Evolutionary conservation across 2,888 invertebrate species (phyloP).

Genomic region (Drosophila paramelanica): DNA sequence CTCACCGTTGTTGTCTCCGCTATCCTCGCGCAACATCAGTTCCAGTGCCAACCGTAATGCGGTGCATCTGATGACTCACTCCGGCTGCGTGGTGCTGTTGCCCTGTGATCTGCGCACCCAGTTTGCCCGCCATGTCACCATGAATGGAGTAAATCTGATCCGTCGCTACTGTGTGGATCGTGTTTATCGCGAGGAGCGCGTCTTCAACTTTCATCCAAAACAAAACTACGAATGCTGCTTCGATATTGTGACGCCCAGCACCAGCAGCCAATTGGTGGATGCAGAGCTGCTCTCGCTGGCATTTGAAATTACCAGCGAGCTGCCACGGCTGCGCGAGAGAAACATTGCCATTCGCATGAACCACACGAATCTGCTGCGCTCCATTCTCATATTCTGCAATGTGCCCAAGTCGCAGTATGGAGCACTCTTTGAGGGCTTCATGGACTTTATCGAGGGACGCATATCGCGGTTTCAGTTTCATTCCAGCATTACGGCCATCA

Average conservation of each 20-base stretch:
- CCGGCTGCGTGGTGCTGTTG: constrained; percentile 92
- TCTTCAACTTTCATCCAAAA: constrained; percentile 93
- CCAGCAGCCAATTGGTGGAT: constrained; percentile 91
- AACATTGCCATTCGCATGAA: constrained; percentile 91
- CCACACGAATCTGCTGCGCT: constrained; percentile 91
- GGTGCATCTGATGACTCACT: constrained; percentile 94
- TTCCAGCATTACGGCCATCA: constrained; percentile 88
- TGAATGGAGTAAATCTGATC: constrained; percentile 91
- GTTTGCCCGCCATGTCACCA: constrained; percentile 93
- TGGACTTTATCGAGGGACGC: constrained; percentile 86
- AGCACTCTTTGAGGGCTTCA: constrained; percentile 79
- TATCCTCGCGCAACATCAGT: constrained; percentile 85
- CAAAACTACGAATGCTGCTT: constrained; percentile 96
- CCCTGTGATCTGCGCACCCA: constrained; percentile 93
- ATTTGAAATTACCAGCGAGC: constrained; percentile 90
- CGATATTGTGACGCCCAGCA: constrained; percentile 93
- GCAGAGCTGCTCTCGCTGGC: constrained; percentile 93
- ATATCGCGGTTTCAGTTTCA: constrained; percentile 90
- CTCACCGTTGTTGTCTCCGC: constrained; percentile 93
- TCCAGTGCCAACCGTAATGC: constrained; percentile 81
- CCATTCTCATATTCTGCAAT: constrained; percentile 92
- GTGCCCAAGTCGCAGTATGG: constrained; percentile 89
- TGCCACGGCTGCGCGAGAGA: constrained; percentile 88
- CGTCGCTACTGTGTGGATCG: constrained; percentile 94
- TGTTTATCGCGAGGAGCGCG: constrained; percentile 93